phyloP scores from a whole-genome alignment of 2,888 invertebrate species.

The Torymus aiolomorphi region DNA sequence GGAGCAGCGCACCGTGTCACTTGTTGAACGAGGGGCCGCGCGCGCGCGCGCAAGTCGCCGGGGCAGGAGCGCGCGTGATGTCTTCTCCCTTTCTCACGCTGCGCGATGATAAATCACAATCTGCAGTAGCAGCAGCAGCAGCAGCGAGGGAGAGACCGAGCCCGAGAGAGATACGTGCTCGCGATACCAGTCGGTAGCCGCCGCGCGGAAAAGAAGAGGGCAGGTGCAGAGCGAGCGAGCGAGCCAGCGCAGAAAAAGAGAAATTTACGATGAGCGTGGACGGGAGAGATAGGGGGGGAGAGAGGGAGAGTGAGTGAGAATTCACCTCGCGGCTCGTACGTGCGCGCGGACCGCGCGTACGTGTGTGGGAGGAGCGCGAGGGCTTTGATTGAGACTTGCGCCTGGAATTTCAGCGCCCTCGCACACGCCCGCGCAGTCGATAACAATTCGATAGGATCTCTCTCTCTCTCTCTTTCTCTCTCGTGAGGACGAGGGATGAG shows the following conservation, averaged over 20 bases:
- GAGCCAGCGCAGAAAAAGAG: not conserved
- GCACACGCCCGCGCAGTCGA: too few relatives aligned
- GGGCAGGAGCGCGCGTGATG: not conserved
- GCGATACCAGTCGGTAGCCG: slow-evolving; percentile 50
- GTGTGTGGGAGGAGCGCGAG: too few relatives aligned
- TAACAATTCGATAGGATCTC: too few relatives aligned
- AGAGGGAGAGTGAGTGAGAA: not conserved
- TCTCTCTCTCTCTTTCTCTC: too few relatives aligned
- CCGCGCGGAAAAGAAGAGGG: not conserved
- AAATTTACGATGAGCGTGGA: not conserved
- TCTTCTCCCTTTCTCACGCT: slow-evolving; percentile 21
- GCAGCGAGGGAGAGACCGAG: slow-evolving; percentile 8
- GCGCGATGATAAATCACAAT: slow-evolving; percentile 54
- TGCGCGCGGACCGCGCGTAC: too few relatives aligned
- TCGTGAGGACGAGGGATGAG: too few relatives aligned
- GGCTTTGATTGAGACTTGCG: too few relatives aligned
- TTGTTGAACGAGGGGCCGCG: slow-evolving; percentile 40
- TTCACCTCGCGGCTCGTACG: too few relatives aligned
- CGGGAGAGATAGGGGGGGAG: not conserved
- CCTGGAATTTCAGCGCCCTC: too few relatives aligned
- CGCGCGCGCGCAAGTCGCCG: not conserved
- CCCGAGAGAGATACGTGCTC: slow-evolving; percentile 44
- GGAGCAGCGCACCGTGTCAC: slow-evolving; percentile 26
- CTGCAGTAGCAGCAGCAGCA: slow-evolving; percentile 3
- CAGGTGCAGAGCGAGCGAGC: not conserved